These are phyloP conservation scores for Cynopterus sphinx DNA, from an alignment of 2,797 vertebrate genomes.

Conservation along the genomic window DNA sequence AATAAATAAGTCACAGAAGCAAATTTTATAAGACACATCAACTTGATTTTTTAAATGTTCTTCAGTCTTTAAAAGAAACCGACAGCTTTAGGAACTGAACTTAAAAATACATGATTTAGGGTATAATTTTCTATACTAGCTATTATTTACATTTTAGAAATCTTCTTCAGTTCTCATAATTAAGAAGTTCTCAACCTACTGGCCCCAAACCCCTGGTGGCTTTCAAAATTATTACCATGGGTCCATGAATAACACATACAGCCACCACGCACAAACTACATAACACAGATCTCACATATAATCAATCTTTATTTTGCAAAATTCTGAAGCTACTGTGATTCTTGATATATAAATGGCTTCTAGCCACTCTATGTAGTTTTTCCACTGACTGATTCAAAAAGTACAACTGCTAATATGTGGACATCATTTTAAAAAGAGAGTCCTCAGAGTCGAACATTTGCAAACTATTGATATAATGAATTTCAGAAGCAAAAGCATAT, in stretches of 20 bases:
- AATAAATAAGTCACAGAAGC: slow-evolving; percentile 15
- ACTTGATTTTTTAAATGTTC: slow-evolving; percentile 20
- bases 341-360: background rate
- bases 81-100: background rate
- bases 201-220: background rate
- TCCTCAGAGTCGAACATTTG: background rate
- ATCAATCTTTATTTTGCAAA: background rate
- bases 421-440: background rate
- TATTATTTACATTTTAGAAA: slow-evolving; percentile 31
- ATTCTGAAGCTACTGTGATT: slow-evolving; percentile 14
- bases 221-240: slow-evolving; percentile 41
- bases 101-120: background rate
- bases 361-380: background rate
- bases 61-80: slow-evolving; percentile 22
- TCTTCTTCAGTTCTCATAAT: slow-evolving; percentile 1
- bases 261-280: background rate
- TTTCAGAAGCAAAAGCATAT: slow-evolving; percentile 15
- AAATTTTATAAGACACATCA: background rate
- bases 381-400: background rate
- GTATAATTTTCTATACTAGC: background rate
- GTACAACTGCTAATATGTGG: background rate
- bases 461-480: background rate
- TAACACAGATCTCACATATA: background rate
- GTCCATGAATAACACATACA: background rate
- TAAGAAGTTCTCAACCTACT: slow-evolving; percentile 28